Evolutionary conservation across 2,113 vertebrate genomes (phyloP), one percentile per base, ranked within the genome.

Genomic region (Pungitius pungitius): DNA sequence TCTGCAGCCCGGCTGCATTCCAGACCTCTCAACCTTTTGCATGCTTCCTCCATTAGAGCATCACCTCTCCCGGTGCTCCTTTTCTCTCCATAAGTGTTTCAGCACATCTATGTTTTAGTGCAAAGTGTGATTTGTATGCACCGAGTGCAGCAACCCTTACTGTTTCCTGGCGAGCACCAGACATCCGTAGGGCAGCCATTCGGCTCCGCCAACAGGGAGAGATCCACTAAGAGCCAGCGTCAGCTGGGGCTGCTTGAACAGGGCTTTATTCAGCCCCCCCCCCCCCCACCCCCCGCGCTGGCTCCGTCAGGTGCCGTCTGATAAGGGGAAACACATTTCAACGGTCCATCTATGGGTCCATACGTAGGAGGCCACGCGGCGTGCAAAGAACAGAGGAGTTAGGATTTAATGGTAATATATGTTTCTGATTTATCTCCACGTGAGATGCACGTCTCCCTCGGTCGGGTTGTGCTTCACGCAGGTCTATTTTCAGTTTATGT

Each of bases 161-260:
- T 89, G 88, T 85, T 90, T 89, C 87, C 91, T 91, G 90, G 88
- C 78, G 78, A 87, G 85, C 88, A 80, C 84, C 87, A 89, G 88
- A 90, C 88, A 90, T 92, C 90, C 84, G 88, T 87, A 84, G 87
- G 89, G 87, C 82, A 75, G 84, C 87, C 75, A 77, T 89, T 87
- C 77, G 52, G 60, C 90, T 90, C 80, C 90, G 89, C 90, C 88
- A 89, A 87, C 69, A 84, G 76, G 75, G 85, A 85, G 69, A 84
- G 82, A 78, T 79, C 83, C 79, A 83, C 82, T 86, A 59, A 85
- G 82, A 88, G 85, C 56, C 86, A 66, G 75, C 75, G 84, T 88
- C 91, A 92, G 90, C 91, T 93, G 89, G 89, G 86, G 64, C 73
- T 70, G 83, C 82, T 91, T 91, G 81, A 93, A 92, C 86, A 88